Evolutionary conservation across 2,797 vertebrate genomes (phyloP).

Genomic region (Capromys pilorides): DNA sequence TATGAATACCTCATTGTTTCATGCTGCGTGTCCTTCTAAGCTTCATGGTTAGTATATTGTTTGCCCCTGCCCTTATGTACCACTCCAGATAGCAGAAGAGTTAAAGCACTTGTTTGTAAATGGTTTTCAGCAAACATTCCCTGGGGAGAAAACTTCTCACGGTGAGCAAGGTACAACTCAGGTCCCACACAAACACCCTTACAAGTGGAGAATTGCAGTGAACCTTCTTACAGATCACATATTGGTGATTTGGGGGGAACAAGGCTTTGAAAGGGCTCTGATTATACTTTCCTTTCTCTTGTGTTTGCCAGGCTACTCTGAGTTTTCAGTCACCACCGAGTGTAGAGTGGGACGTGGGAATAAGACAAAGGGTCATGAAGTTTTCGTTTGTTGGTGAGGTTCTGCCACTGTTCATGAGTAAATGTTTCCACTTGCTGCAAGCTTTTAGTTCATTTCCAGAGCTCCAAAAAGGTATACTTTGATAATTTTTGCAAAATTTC

Average conservation of each 20-base stretch:
- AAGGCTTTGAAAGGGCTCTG: background rate
- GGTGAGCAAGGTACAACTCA: background rate
- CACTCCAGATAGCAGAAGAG: background rate
- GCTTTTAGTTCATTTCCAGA: background rate
- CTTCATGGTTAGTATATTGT: background rate
- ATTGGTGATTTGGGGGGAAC: background rate
- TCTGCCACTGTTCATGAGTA: background rate
- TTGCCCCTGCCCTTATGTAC: background rate
- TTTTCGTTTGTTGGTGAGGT: background rate
- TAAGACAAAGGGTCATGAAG: background rate
- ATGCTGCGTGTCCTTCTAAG: background rate
- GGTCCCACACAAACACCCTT: background rate
- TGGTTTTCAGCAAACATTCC: background rate
- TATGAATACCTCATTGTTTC: background rate
- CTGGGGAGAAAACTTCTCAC: background rate
- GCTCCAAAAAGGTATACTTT: background rate
- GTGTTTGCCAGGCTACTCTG: background rate
- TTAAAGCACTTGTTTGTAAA: constrained; percentile 8
- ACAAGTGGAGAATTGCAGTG: background rate
- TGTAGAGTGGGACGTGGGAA: background rate
- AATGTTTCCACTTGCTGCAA: background rate
- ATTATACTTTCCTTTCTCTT: background rate
- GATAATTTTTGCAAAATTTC: background rate
- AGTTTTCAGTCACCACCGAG: background rate
- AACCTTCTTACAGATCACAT: background rate